A percentile compares a stretch with the other conserved stretches of the same genome.
Conservation (phyloP, 2,888 invertebrate species). For the Melikaiella ostensackeni region DNA sequence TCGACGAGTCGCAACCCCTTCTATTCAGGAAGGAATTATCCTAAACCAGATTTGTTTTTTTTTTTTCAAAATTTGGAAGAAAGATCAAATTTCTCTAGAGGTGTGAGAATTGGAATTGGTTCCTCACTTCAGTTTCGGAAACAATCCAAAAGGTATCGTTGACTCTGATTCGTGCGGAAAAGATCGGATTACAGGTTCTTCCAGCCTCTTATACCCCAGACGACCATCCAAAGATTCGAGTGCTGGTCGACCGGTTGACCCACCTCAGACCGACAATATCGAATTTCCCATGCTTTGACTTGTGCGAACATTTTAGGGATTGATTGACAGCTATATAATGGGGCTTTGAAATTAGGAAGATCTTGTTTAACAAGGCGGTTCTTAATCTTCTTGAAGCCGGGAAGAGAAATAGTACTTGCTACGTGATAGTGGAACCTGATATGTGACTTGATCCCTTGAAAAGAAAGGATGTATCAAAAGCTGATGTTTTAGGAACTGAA, state of each 20-base stretch:
- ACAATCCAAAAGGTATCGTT: conserved; percentile 37
- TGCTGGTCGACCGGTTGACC: conserved; percentile 35
- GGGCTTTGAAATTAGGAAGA: conserved; percentile 3
- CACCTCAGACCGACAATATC: conserved; percentile 17
- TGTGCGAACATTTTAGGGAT: conserved; percentile 26
- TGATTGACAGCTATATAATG: conserved; percentile 22
- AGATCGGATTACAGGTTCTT: conserved; percentile 42
- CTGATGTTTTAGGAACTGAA: too few species aligned
- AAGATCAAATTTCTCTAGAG: not conserved
- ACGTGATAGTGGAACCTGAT: not conserved
- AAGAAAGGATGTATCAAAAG: not conserved
- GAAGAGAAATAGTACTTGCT: not conserved
- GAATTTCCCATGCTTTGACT: conserved; percentile 35
- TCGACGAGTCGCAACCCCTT: not conserved
- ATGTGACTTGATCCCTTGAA: not conserved
- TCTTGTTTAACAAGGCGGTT: conserved; percentile 19
- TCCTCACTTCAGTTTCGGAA: conserved; percentile 21
- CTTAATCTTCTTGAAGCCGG: not conserved
- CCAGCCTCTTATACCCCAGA: not conserved
- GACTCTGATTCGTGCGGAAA: conserved; percentile 45
- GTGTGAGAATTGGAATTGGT: not conserved
- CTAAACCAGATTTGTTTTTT: too few species aligned
- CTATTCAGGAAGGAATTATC: not conserved
- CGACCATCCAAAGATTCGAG: conserved; percentile 16
- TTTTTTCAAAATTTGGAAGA: not conserved